These are phyloP conservation scores for Callithrix jacchus DNA, from an alignment of 2,113 vertebrate genomes.

Conservation along the genomic window DNA sequence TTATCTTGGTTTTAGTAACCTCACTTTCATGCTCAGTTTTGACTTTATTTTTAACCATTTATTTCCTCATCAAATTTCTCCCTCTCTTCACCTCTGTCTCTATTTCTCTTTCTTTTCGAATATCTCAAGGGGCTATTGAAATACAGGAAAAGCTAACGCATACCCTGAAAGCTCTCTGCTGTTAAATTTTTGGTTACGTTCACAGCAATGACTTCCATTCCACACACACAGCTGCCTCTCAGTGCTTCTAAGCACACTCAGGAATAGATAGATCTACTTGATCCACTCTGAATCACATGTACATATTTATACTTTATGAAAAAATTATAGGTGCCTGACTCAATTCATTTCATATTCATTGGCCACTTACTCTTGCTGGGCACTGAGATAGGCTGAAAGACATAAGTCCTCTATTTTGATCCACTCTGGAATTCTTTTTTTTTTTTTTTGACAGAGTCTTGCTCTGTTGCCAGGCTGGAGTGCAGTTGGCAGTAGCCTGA, in stretches of 20 bases:
- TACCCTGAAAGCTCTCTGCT: not conserved
- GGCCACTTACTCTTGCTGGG: not conserved
- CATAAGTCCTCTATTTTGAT: not conserved
- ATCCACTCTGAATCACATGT: not conserved
- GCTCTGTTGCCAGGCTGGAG: no score
- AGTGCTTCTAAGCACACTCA: not conserved
- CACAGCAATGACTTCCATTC: rapidly evolving
- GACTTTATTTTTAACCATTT: not conserved
- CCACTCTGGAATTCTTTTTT: not conserved
- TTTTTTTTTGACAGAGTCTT: no score
- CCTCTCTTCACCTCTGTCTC: not conserved
- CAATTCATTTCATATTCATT: not conserved
- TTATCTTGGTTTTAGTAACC: not conserved
- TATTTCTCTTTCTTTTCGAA: not conserved
- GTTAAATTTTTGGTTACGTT: not conserved
- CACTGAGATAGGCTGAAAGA: not conserved
- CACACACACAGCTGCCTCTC: not conserved
- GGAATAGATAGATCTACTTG: not conserved
- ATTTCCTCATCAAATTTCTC: not conserved
- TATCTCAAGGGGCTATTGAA: not conserved
- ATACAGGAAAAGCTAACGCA: not conserved
- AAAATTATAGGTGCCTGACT: not conserved
- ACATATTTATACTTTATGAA: not conserved
- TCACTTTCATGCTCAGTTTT: not conserved
- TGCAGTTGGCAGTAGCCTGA: no score